Evolutionary conservation across 2,888 invertebrate genomes (phyloP).

Genomic region (Habroteleia sp.): DNA sequence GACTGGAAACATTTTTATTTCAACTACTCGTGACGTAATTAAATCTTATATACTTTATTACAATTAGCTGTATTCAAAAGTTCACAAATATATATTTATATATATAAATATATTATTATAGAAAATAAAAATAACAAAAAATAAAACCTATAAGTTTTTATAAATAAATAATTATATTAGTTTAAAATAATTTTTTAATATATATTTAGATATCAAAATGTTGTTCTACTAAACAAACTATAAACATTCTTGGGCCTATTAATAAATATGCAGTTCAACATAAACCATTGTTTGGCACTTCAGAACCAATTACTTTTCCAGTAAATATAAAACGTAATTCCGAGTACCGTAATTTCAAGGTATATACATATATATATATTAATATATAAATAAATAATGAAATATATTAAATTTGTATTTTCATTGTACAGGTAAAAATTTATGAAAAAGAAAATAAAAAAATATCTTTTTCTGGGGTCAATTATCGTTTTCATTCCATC

Average conservation of each 20-base stretch:
- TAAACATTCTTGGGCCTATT: constrained; percentile 71
- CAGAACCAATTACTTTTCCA: constrained; percentile 21
- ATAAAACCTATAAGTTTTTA: too few species aligned
- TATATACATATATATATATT: constrained; percentile 37
- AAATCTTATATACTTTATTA: constrained; percentile 1
- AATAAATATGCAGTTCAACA: constrained; percentile 58
- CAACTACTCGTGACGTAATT: neutral
- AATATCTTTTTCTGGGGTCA: constrained; percentile 64
- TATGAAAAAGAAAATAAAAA: constrained; percentile 43
- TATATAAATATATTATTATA: too few species aligned
- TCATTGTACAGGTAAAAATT: constrained; percentile 68
- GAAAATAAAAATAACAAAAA: too few species aligned
- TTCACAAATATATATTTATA: too few species aligned
- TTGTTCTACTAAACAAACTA: constrained; percentile 29
- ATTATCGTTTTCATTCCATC: constrained; percentile 67
- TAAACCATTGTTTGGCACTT: constrained; percentile 19
- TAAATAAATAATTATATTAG: too few species aligned
- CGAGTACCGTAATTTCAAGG: constrained; percentile 66
- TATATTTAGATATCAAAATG: constrained; percentile 60
- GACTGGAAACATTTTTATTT: constrained; percentile 72
- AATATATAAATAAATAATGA: too few species aligned
- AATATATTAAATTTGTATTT: too few species aligned
- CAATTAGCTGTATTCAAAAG: too few species aligned
- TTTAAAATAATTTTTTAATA: too few species aligned
- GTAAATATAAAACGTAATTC: constrained; percentile 3